Evolutionary conservation across 2,888 invertebrate species (phyloP), one percentile per base, ranked within the genome.

Genomic region (Latrodectus hesperus): DNA sequence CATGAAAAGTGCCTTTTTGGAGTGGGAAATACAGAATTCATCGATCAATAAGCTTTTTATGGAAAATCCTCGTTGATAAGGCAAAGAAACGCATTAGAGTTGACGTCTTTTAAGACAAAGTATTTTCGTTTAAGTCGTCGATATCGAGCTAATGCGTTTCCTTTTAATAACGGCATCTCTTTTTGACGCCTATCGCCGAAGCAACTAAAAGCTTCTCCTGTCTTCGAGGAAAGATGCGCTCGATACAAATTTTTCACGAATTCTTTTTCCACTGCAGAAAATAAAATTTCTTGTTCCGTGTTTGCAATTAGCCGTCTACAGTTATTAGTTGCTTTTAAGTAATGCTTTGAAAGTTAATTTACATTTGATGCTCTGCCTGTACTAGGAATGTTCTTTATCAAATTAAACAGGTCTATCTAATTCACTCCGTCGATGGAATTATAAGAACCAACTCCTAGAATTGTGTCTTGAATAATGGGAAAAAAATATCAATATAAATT

Each of bases 91-190:
- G 79, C 80, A 80, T 80, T 85, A 80, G 68, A 74, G 70, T 53
- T 67, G 71, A 38, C 38, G 26, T 52, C 65, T 64, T 49, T 17
- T 9, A 68, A 71, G 80, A 80, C 80, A 79, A 85, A 80, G 70
- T 75, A 67, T 67, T 65, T 67, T 64, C 70, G 73, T 78, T 78
- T 78, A 84, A 75, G 80, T 75, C 85, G 79, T 70, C 79, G 74
- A 84, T 78, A 72, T 79, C 73, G 53, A 60, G 73, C 75, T 85
- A 85, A 85, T 85, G 85, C 75, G 80, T 85, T 85, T 85, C 85
- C 80, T 85, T 85, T 85, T 85, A 85, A 85, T 85, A 85, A 85
- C 75, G 79, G 71, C 79, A 80, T 80, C 79, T 80, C 68, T 74
- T 71, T 80, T 85, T 85, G 80, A 76, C 65, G 77, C 71, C 71